Evolutionary conservation across 2,113 vertebrate genomes (phyloP).

Genomic region (Caranx ignobilis): DNA sequence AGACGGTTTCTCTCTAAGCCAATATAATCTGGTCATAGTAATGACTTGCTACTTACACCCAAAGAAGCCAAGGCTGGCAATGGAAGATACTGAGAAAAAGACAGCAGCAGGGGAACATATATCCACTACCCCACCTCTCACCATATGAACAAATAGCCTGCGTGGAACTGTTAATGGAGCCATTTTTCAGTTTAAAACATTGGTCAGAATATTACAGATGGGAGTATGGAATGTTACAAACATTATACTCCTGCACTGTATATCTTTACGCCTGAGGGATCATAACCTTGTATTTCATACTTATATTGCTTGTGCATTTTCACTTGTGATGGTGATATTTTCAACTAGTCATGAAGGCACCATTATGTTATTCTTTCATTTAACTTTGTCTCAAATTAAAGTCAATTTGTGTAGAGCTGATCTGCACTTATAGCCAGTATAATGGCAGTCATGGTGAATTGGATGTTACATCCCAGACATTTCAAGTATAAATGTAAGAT

Average conservation of each 20-base stretch:
- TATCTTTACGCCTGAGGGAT: not conserved
- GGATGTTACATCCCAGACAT: no score
- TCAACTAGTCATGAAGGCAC: no score
- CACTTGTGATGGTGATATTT: not conserved
- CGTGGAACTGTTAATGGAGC: not conserved
- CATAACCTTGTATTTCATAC: not conserved
- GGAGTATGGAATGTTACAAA: not conserved
- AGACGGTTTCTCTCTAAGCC: constrained; percentile 49
- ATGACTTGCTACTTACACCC: constrained; percentile 34
- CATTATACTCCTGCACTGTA: not conserved
- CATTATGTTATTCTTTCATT: not conserved
- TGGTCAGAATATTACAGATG: not conserved
- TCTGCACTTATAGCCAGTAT: not conserved
- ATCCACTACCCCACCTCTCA: not conserved
- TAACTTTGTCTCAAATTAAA: not conserved
- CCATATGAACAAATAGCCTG: not conserved
- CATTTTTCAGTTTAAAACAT: no score
- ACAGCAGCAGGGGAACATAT: not conserved
- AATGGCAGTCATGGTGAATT: no score
- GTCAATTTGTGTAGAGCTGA: not conserved
- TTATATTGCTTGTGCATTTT: not conserved
- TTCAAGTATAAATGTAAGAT: no score
- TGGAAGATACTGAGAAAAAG: not conserved
- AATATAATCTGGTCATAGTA: constrained; percentile 47
- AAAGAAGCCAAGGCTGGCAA: constrained; percentile 16